Percentiles rank a stretch among this genome's conserved stretches.
These are phyloP conservation scores for Psittacula echo DNA, from an alignment of 2,797 vertebrate species.

Conservation along the genomic window DNA sequence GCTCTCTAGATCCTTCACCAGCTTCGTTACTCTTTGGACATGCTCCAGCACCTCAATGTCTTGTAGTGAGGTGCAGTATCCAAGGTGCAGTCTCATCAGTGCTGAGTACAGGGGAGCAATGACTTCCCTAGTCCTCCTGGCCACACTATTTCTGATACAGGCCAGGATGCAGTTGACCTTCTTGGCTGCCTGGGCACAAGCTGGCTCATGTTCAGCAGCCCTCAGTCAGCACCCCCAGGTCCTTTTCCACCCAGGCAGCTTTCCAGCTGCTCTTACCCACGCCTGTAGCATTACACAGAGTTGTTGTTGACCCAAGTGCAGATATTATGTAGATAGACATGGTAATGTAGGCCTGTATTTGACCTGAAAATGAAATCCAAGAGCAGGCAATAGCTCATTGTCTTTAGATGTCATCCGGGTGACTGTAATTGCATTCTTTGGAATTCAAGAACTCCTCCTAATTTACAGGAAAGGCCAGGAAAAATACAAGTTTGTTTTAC, in stretches of 20 bases:
- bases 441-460: not conserved
- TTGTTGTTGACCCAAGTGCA: not conserved
- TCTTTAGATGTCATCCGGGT: not conserved
- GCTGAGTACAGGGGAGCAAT: fast-evolving
- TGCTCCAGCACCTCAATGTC: not conserved
- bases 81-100: not conserved
- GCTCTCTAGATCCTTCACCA: not conserved
- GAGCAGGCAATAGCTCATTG: not conserved
- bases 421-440: not conserved
- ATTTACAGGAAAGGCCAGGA: not conserved
- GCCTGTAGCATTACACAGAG: fast-evolving
- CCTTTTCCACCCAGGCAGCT: too few species aligned
- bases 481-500: not conserved
- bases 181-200: not conserved
- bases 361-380: not conserved
- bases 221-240: too few species aligned
- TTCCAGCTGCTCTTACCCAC: not conserved
- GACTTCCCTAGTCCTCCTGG: not conserved
- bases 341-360: not conserved
- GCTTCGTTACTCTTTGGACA: not conserved
- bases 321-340: not conserved
- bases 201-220: not conserved
- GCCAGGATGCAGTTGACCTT: not conserved
- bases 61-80: fast-evolving
- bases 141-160: not conserved